Conservation (phyloP, 2,113 vertebrate species). For the Cottus gobio region DNA sequence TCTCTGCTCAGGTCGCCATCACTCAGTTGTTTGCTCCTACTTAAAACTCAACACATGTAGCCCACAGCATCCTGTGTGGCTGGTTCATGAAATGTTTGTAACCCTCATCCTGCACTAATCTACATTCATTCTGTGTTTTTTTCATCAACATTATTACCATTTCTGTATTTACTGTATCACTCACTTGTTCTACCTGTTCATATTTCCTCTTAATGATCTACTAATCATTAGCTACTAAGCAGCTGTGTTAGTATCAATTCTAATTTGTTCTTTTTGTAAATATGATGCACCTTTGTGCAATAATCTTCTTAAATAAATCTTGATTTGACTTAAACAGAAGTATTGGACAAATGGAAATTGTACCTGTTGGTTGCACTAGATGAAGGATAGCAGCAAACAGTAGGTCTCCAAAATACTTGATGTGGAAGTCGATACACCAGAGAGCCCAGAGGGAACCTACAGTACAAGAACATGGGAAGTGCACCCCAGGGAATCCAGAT, state of each 20-base stretch:
- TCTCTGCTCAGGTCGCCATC: too few species aligned
- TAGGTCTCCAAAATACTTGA: background rate
- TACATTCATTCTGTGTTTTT: background rate
- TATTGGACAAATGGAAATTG: background rate
- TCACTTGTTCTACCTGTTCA: background rate
- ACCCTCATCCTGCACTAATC: background rate
- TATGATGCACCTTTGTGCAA: background rate
- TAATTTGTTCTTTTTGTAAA: constrained; percentile 14
- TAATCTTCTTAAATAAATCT: constrained; percentile 25
- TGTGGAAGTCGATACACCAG: background rate
- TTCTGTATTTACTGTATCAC: constrained; percentile 1
- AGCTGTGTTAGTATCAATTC: background rate
- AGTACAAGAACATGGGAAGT: background rate
- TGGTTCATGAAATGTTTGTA: background rate
- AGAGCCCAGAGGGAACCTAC: background rate
- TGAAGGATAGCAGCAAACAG: background rate
- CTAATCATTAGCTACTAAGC: too few species aligned
- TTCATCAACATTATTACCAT: background rate
- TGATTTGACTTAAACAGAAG: background rate
- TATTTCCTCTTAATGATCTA: constrained; percentile 6
- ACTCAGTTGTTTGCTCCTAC: too few species aligned
- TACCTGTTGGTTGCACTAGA: background rate
- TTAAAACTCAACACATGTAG: too few species aligned
- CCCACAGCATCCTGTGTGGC: background rate
- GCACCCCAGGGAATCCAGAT: background rate